Conservation (phyloP, 1,140 invertebrate genomes). For the Augochlora pura region DNA sequence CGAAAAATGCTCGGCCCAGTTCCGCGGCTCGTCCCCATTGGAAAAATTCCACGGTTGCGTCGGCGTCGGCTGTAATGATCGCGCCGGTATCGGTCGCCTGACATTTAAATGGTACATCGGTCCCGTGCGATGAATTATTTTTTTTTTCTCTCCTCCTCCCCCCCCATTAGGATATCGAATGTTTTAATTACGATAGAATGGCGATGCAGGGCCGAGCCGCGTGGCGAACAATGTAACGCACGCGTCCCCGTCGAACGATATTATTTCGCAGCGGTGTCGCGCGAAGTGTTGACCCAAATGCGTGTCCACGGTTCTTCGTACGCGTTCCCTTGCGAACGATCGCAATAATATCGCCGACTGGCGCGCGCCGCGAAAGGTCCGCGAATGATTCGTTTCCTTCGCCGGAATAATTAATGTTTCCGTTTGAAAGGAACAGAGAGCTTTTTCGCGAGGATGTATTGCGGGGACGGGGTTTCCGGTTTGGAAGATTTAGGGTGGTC, state of each 20-base stretch:
- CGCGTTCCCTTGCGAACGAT: neutral
- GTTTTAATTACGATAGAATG: conserved; percentile 20
- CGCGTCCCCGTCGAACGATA: neutral
- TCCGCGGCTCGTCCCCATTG: too few relatives aligned
- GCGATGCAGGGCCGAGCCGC: conserved; percentile 11
- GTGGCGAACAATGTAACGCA: conserved; percentile 20
- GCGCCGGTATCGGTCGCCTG: neutral
- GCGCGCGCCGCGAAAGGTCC: neutral
- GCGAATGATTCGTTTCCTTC: too few relatives aligned
- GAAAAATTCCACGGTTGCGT: neutral
- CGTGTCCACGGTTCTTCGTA: neutral
- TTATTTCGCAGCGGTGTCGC: conserved; percentile 18
- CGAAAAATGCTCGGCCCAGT: neutral
- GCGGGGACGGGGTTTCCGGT: too few relatives aligned
- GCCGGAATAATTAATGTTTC: too few relatives aligned
- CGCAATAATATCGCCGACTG: neutral
- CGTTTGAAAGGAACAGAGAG: too few relatives aligned
- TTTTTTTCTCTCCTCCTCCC: too few relatives aligned
- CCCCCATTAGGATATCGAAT: neutral
- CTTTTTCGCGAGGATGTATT: too few relatives aligned
- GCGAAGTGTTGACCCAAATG: conserved; percentile 2
- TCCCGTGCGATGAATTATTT: neutral
- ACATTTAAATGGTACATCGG: conserved; percentile 3
- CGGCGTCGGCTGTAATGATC: neutral
- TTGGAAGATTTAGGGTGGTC: too few relatives aligned